Base-by-base conservation (phyloP, 2,888 invertebrate species). In the Hirtodrosophila alboralis region DNA sequence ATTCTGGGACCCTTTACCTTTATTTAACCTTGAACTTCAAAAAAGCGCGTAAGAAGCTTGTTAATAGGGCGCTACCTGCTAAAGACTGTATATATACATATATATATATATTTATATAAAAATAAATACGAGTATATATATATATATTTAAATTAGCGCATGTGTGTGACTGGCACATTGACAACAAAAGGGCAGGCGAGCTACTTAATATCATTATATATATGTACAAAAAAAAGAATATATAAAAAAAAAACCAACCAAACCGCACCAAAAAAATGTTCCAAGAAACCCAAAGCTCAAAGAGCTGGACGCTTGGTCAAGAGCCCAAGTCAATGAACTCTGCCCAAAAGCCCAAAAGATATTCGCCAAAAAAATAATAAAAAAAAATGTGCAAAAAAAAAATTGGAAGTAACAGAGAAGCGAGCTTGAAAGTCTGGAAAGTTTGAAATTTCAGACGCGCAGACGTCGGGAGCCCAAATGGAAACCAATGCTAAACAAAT, bases 11-110 rank as follows among this genome's bases (percentile, higher is more conserved):
- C 44, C 43, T 38, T 44, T 45, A 41, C 40, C 52, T 52, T 52
- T 58, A 67, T 21, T 75, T 88, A 90, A 89, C 90, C 89, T 89
- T 89, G 90, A 89, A 89, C 90, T 90, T 89, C 80, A 89, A 81
- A 76, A n/a, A 80, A 67, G 49, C 77, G 73, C 62, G 77, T 73
- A 73, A 38, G 36, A 37, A 28, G 49, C 64, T 68, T 37, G 47
- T 59, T 75, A 67, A 81, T 78, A 78, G 84, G 86, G 68, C n/a
- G n/a, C 84, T 84, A 83, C 67, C 83, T 81, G 66, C 58, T 58
- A 37, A 51, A 27, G 48, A 38, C 48, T 30, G 58, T 31, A 54
- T 37, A 52, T 27, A 38, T 45, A 63, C 47, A 49, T 23, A 67
- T 31, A 30, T 40, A 38, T 37, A 27, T 44, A 62, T 36, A 54